Evolutionary conservation across 2,888 invertebrate genomes (phyloP).

Genomic region (Altica lythri): DNA sequence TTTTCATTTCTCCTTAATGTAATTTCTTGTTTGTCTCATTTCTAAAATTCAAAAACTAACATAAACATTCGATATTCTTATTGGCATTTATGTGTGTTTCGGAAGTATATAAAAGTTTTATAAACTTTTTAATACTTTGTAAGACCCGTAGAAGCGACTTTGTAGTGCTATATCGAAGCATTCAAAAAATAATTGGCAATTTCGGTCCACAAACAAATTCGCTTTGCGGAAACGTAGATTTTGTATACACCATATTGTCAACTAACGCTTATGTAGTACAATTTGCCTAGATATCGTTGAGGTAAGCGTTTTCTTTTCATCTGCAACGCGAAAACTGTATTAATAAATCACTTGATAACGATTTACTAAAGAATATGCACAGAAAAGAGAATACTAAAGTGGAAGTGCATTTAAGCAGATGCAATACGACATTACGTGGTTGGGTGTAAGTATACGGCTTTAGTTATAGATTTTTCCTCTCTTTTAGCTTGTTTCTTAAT

Average conservation of each 20-base stretch:
- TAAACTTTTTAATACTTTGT: not conserved
- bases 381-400: slow-evolving; percentile 11
- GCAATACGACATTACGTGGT: slow-evolving; percentile 1
- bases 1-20: too few species aligned
- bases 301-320: slow-evolving; percentile 15
- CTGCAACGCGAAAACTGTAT: slow-evolving; percentile 7
- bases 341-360: slow-evolving; percentile 19
- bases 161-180: slow-evolving; percentile 5
- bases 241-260: slow-evolving; percentile 45
- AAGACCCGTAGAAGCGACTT: not conserved
- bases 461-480: too few species aligned
- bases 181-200: slow-evolving; percentile 48
- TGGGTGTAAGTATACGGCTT: too few species aligned
- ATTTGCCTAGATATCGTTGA: slow-evolving; percentile 24
- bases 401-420: slow-evolving; percentile 10
- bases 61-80: too few species aligned
- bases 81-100: too few species aligned
- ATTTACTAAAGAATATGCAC: slow-evolving; percentile 13
- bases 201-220: slow-evolving; percentile 52
- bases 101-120: not conserved
- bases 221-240: slow-evolving; percentile 50
- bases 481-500: too few species aligned
- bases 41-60: too few species aligned
- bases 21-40: too few species aligned
- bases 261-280: slow-evolving; percentile 26